Evolutionary conservation across 2,797 vertebrate species (phyloP).

Genomic region (Pygocentrus nattereri): DNA sequence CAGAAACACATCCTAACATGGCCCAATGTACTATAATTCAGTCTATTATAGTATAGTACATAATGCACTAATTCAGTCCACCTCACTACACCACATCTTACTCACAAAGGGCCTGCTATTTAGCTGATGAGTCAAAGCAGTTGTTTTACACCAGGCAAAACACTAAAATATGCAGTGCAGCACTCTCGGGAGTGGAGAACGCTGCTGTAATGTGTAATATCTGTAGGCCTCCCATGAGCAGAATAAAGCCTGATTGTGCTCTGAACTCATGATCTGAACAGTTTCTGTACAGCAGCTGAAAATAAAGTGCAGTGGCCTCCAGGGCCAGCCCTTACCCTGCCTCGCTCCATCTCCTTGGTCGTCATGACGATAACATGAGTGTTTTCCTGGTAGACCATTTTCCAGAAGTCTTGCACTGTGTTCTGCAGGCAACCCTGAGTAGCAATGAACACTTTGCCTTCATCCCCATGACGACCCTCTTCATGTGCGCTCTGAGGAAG

Average conservation of each 20-base stretch:
- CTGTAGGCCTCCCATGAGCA: slow-evolving; percentile 3
- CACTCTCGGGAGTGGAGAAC: not conserved
- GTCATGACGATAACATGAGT: slow-evolving; percentile 90
- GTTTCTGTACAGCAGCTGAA: slow-evolving; percentile 19
- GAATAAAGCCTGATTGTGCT: slow-evolving; percentile 29
- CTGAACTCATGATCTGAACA: slow-evolving; percentile 3
- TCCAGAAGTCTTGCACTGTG: slow-evolving; percentile 88
- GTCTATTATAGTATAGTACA: not conserved
- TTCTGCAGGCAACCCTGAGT: slow-evolving; percentile 91
- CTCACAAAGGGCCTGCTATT: not conserved
- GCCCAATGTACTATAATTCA: too few species aligned
- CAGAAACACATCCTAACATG: not conserved
- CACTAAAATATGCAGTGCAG: not conserved
- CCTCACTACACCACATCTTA: not conserved
- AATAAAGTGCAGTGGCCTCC: slow-evolving; percentile 26
- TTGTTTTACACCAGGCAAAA: slow-evolving; percentile 5
- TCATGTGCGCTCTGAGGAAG: slow-evolving; percentile 79
- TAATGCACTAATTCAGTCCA: not conserved
- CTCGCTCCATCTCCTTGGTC: slow-evolving; percentile 87
- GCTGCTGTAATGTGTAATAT: not conserved
- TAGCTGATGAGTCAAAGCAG: not conserved
- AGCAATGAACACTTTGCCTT: slow-evolving; percentile 86
- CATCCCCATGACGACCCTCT: slow-evolving; percentile 79
- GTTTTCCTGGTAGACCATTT: slow-evolving; percentile 90
- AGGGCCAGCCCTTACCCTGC: slow-evolving; percentile 77